Conservation (phyloP, 2,113 vertebrate species). For the Onychostruthus taczanowskii region DNA sequence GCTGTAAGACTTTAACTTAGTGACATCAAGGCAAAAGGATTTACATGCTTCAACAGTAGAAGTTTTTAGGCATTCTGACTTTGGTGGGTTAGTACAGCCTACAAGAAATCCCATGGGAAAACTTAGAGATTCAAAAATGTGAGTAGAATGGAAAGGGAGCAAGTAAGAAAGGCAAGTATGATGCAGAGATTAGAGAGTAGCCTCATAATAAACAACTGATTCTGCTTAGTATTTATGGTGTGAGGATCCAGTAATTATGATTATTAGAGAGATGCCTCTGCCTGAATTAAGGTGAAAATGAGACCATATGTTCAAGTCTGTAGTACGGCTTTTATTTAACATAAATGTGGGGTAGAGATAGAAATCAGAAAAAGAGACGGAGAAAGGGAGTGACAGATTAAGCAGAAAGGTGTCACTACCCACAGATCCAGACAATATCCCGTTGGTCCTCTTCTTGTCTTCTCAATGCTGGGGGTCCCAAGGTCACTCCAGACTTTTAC, state of each 20-base stretch:
- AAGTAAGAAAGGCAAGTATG: neutral
- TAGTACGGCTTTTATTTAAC: neutral
- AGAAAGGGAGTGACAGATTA: neutral
- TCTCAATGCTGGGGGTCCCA: rapidly evolving
- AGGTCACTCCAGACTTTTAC: neutral
- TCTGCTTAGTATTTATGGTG: neutral
- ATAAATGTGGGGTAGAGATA: neutral
- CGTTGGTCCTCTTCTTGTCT: neutral
- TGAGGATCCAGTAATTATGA: neutral
- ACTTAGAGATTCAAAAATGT: neutral
- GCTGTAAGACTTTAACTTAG: neutral
- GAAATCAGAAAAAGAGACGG: neutral
- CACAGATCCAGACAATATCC: neutral
- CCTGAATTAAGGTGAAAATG: neutral
- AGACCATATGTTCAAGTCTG: neutral
- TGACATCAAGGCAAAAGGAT: neutral
- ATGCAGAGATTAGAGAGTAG: neutral
- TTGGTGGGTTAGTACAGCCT: neutral
- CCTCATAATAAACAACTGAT: neutral
- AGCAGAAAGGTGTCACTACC: neutral
- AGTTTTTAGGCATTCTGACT: neutral
- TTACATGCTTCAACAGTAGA: neutral
- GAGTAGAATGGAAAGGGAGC: neutral
- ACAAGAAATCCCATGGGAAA: neutral
- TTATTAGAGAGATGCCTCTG: neutral